A percentile compares a stretch with the other conserved stretches of the same genome.
Conservation (phyloP, 2,113 vertebrate species). For the Prionailurus viverrinus region DNA sequence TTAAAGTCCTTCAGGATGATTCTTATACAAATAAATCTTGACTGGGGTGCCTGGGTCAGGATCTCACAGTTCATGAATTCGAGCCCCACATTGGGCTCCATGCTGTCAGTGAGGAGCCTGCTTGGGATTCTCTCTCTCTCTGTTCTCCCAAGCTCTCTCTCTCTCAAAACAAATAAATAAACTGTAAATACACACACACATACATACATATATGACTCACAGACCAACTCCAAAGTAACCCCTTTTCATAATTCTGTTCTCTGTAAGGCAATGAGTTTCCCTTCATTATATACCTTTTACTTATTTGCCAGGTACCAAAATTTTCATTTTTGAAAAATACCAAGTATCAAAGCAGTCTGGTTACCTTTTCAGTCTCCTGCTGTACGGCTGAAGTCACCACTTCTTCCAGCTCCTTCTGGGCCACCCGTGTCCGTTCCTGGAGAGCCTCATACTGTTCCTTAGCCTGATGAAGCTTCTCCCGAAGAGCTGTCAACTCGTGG, state of each 20-base stretch:
- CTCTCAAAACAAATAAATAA: no score
- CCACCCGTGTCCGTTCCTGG: constrained; percentile 88
- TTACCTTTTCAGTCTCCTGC: constrained; percentile 96
- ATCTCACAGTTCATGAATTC: no score
- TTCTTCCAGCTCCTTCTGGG: constrained; percentile 91
- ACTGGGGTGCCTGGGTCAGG: no score
- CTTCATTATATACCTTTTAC: not conserved
- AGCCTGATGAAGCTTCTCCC: constrained; percentile 87
- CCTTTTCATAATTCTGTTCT: not conserved
- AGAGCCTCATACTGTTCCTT: constrained; percentile 92
- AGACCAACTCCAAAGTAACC: not conserved
- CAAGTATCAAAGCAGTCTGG: not conserved
- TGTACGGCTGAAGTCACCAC: constrained; percentile 92
- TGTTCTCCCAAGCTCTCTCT: no score
- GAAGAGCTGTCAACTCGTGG: constrained; percentile 89
- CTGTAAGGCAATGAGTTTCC: not conserved
- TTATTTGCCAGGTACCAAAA: not conserved
- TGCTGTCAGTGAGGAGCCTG: no score
- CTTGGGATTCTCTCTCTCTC: no score
- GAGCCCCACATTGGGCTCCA: no score
- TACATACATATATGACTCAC: not conserved
- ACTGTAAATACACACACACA: no score
- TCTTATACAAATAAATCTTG: constrained; percentile 30
- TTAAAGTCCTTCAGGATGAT: constrained; percentile 15
- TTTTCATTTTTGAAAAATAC: constrained; percentile 25